These are phyloP conservation scores for Corapipo altera DNA, from an alignment of 2,113 vertebrate species.

Conservation along the genomic window DNA sequence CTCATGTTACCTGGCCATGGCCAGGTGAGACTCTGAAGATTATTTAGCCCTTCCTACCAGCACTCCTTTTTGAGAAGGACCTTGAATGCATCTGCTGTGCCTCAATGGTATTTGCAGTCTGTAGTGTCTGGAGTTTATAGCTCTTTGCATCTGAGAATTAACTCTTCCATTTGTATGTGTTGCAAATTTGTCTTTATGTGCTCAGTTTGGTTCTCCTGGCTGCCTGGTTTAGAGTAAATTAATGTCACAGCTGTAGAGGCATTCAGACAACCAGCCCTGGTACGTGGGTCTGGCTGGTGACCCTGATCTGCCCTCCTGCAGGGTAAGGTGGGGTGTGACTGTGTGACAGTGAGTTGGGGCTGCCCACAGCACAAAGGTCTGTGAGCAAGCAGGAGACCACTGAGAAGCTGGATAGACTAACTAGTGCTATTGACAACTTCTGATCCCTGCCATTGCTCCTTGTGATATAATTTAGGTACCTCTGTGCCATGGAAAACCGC, in stretches of 20 bases:
- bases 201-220: not conserved
- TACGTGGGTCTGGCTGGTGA: not conserved
- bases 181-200: not conserved
- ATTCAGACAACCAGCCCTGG: not conserved
- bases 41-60: not conserved
- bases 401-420: not conserved
- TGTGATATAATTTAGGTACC: not conserved
- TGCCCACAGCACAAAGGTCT: not conserved
- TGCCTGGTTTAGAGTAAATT: not conserved
- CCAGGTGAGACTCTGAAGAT: not conserved
- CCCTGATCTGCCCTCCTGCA: not conserved
- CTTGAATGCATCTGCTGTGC: not conserved
- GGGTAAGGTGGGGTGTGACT: not conserved
- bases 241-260: not conserved
- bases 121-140: not conserved
- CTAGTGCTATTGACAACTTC: not conserved
- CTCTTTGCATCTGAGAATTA: not conserved
- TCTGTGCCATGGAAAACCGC: not conserved
- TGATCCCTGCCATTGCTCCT: not conserved
- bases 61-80: not conserved
- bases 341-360: not conserved
- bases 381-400: not conserved
- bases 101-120: not conserved
- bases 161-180: not conserved
- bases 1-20: not conserved